These are phyloP conservation scores for Pseudolycoriella hygida DNA, from an alignment of 2,888 invertebrate species.

Conservation along the genomic window DNA sequence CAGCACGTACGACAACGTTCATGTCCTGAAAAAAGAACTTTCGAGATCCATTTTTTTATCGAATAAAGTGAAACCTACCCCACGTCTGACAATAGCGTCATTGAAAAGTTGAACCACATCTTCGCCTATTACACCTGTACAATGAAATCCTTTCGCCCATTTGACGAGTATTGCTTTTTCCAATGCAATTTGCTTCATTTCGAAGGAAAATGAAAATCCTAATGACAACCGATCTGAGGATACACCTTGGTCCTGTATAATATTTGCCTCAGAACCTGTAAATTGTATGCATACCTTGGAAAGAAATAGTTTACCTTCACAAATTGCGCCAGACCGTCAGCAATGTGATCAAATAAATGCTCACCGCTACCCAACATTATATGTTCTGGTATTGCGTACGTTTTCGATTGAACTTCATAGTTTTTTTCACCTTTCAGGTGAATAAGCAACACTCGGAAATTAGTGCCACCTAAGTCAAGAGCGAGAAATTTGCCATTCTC, in stretches of 20 bases:
- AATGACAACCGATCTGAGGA: conserved; percentile 62
- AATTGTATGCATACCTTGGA: neutral
- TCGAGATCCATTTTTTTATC: neutral
- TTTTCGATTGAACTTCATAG: conserved; percentile 92
- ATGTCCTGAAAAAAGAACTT: conserved; percentile 44
- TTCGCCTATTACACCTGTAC: conserved; percentile 73
- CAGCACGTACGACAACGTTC: conserved; percentile 67
- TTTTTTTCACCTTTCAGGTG: conserved; percentile 61
- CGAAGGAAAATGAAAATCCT: conserved; percentile 96
- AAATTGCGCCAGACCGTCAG: conserved; percentile 79
- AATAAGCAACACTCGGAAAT: conserved; percentile 89
- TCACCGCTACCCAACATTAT: conserved; percentile 86
- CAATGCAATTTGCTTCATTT: conserved; percentile 69
- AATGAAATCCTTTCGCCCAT: conserved; percentile 96
- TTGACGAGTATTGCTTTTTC: conserved; percentile 70
- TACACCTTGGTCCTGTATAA: conserved; percentile 48
- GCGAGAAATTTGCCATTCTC: conserved; percentile 91
- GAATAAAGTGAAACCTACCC: too few species aligned
- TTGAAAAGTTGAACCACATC: conserved; percentile 81
- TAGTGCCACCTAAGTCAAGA: conserved; percentile 93
- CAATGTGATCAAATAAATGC: conserved; percentile 87
- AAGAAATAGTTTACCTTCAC: conserved; percentile 39
- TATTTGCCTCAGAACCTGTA: neutral
- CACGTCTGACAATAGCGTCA: conserved; percentile 49
- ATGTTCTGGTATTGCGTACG: conserved; percentile 86